A percentile compares a stretch with the other conserved stretches of the same genome.
Evolutionary conservation across 2,797 vertebrate species (phyloP).

Genomic region (Xiphophorus birchmanni): DNA sequence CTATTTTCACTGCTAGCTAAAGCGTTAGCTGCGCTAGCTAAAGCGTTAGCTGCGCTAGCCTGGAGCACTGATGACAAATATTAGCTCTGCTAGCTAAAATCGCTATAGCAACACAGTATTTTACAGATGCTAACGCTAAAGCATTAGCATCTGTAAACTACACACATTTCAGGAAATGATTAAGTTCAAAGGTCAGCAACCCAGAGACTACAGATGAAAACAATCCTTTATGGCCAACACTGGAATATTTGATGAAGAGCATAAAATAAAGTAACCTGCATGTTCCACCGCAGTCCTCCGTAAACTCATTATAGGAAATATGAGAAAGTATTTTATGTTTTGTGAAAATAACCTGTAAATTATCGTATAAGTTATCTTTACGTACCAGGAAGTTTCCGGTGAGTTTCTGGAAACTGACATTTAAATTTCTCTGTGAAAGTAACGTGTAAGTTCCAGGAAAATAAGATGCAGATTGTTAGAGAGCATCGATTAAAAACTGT

Average conservation of each 20-base stretch:
- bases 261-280: background rate
- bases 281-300: background rate
- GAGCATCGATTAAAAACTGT: background rate
- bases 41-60: background rate
- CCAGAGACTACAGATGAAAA: no score
- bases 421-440: background rate
- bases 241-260: no score
- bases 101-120: no score
- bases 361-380: background rate
- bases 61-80: no score
- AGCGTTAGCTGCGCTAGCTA: no score
- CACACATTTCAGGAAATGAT: background rate
- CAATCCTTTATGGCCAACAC: no score
- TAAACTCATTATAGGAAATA: background rate
- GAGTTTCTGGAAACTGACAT: background rate
- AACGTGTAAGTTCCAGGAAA: background rate
- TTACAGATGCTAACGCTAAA: no score
- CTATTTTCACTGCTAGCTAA: background rate
- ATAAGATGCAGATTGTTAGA: background rate
- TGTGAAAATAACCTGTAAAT: background rate
- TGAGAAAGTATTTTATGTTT: background rate
- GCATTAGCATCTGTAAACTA: no score
- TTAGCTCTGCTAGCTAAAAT: no score
- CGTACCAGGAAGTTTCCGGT: background rate
- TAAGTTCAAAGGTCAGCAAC: background rate